Evolutionary conservation across 1,140 invertebrate species (phyloP).

Genomic region (Drosophila nebulosa): DNA sequence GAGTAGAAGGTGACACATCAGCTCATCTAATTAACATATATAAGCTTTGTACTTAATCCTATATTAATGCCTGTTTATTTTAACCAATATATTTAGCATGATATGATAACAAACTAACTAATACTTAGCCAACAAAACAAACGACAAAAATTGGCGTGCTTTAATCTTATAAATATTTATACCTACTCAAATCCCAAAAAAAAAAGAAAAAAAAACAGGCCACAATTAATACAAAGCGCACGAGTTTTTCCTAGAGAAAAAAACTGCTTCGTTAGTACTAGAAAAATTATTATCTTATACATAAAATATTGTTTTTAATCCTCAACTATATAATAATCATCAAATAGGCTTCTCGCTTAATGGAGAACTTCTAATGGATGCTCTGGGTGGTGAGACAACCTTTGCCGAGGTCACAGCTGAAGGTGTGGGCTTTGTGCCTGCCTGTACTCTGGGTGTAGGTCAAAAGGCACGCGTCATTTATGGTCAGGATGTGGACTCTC

Average conservation of each 20-base stretch:
- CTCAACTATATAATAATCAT: conserved; percentile 20
- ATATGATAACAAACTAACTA: conserved; percentile 33
- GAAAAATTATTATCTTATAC: conserved; percentile 2
- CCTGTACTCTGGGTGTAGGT: conserved; percentile 92
- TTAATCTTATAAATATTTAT: conserved; percentile 20
- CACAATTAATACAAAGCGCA: conserved; percentile 50
- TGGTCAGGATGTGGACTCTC: conserved; percentile 97
- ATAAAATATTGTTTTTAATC: neutral
- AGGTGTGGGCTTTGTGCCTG: conserved; percentile 95
- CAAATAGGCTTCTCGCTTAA: conserved; percentile 96
- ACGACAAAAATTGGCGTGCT: conserved; percentile 19
- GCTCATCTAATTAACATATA: conserved; percentile 46
- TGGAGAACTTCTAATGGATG: conserved; percentile 98
- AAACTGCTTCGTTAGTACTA: conserved; percentile 51
- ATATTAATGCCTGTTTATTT: conserved; percentile 54
- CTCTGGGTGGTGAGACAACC: conserved; percentile 97
- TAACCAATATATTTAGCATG: conserved; percentile 58
- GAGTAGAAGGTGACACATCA: conserved; percentile 73
- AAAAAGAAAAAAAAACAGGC: conserved; percentile 29
- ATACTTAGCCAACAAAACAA: conserved; percentile 11
- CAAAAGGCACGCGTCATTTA: conserved; percentile 90
- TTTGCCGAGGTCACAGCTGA: conserved; percentile 97
- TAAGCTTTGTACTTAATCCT: conserved; percentile 62
- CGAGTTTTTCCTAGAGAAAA: conserved; percentile 48
- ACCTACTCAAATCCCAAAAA: conserved; percentile 26